These are phyloP conservation scores for Trididemnum clinides DNA, from an alignment of 23 tunicate genomes.

Conservation along the genomic window DNA sequence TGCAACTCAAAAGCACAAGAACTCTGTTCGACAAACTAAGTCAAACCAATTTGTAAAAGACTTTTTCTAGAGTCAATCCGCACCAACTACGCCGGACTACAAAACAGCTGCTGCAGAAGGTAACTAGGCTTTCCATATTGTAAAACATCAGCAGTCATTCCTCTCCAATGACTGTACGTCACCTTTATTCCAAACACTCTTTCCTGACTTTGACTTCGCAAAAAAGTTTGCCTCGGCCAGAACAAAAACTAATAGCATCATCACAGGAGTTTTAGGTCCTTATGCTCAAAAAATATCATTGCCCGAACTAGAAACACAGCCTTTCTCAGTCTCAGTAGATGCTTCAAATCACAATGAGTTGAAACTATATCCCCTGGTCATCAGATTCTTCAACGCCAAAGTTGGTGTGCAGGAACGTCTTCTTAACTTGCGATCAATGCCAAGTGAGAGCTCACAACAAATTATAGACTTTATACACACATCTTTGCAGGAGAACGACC, in stretches of 20 bases:
- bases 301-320: constrained; percentile 42
- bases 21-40: constrained; percentile 22
- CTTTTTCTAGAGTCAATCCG: no score
- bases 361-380: constrained; percentile 47
- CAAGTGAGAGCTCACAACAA: constrained; percentile 48
- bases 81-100: constrained; percentile 45
- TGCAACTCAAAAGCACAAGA: constrained; percentile 26
- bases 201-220: constrained; percentile 33
- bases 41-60: constrained; percentile 36
- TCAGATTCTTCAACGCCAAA: constrained; percentile 70
- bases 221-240: constrained; percentile 45
- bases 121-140: constrained; percentile 56
- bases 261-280: constrained; percentile 55
- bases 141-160: constrained; percentile 53
- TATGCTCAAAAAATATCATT: constrained; percentile 31
- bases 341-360: constrained; percentile 53
- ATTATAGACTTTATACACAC: constrained; percentile 39
- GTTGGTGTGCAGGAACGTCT: constrained; percentile 63
- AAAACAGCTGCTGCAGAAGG: constrained; percentile 66
- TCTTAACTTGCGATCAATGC: constrained; percentile 66
- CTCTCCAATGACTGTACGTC: constrained; percentile 59
- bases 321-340: constrained; percentile 34
- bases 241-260: constrained; percentile 40
- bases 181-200: constrained; percentile 46
- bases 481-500: constrained; percentile 39